Evolutionary conservation across 2,888 invertebrate species (phyloP).

Genomic region (Scrobipalpa costella): DNA sequence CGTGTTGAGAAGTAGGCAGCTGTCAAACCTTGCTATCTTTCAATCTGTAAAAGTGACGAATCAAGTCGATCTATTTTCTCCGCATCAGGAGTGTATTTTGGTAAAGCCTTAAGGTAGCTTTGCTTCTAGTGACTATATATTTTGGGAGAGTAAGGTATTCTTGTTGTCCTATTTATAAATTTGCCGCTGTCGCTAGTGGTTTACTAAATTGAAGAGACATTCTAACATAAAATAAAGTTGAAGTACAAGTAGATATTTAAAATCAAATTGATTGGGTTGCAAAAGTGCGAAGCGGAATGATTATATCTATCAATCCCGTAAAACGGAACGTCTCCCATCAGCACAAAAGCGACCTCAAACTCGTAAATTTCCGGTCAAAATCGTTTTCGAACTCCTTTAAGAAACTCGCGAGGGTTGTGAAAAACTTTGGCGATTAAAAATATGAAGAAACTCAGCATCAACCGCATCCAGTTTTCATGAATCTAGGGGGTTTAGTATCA

Average conservation of each 20-base stretch:
- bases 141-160: not conserved
- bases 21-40: constrained; percentile 5
- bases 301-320: not conserved
- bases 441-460: constrained; percentile 18
- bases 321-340: not conserved
- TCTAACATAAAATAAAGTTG: too few species aligned
- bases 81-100: not conserved
- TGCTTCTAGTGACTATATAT: not conserved
- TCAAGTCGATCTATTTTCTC: not conserved
- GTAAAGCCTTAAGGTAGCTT: too few species aligned
- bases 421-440: constrained; percentile 19
- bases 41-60: constrained; percentile 14
- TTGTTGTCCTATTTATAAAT: not conserved
- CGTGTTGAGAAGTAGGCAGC: not conserved
- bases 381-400: not conserved
- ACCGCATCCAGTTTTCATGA: constrained; percentile 20
- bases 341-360: constrained; percentile 8
- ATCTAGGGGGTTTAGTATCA: constrained; percentile 21
- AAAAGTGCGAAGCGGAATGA: not conserved
- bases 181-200: not conserved
- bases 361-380: constrained; percentile 16
- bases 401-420: constrained; percentile 12
- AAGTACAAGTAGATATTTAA: too few species aligned
- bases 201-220: too few species aligned
- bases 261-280: too few species aligned